Evolutionary conservation across 2,888 invertebrate genomes (phyloP).

Genomic region (Mechanitis messenoides): DNA sequence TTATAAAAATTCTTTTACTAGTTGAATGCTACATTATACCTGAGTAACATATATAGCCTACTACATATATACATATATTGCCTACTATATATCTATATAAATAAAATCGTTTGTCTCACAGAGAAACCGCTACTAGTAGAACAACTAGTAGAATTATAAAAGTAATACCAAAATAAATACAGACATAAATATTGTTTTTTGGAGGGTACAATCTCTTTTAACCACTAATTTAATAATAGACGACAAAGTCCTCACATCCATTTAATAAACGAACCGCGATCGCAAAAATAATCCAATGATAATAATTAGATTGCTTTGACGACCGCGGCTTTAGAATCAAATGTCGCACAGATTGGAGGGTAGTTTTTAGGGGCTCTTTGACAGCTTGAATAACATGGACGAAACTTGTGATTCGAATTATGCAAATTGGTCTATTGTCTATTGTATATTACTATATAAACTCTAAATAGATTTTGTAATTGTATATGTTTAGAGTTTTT

Average conservation of each 20-base stretch:
- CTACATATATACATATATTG: too few relatives aligned
- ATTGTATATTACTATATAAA: too few relatives aligned
- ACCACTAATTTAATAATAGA: conserved; percentile 6
- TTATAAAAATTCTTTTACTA: too few relatives aligned
- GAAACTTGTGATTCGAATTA: too few relatives aligned
- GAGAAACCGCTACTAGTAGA: not conserved
- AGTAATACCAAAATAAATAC: not conserved
- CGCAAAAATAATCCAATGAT: conserved; percentile 62
- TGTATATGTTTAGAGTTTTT: too few relatives aligned
- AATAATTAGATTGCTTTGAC: conserved; percentile 61
- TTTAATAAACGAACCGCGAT: conserved; percentile 40
- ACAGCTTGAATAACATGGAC: not conserved
- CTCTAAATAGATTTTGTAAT: too few relatives aligned
- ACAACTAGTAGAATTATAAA: not conserved
- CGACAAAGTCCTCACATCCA: conserved; percentile 12
- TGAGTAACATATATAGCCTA: too few relatives aligned
- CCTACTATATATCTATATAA: too few relatives aligned
- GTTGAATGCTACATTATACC: too few relatives aligned
- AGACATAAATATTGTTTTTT: too few relatives aligned
- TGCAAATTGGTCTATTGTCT: too few relatives aligned
- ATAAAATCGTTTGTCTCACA: too few relatives aligned
- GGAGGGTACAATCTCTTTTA: not conserved
- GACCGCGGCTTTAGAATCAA: conserved; percentile 28
- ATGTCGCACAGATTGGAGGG: conserved; percentile 14
- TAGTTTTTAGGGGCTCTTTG: conserved; percentile 1